phyloP scores from a whole-genome alignment of 1,140 invertebrate genomes.

The Drosophila baimaii region DNA sequence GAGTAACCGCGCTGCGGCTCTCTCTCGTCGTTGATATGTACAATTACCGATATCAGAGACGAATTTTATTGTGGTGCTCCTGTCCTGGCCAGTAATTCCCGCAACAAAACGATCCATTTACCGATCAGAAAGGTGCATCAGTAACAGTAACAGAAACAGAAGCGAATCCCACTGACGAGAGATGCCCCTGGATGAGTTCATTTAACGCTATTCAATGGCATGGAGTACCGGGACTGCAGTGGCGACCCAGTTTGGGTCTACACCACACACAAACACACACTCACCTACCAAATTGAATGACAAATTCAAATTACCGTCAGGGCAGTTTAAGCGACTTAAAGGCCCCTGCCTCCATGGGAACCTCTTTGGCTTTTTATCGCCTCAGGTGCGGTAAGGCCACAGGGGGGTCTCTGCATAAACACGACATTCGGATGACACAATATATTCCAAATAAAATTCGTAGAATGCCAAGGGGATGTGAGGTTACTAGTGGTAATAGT shows the following conservation, averaged over 20 bases:
- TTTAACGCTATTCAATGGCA: too few species aligned
- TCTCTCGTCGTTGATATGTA: constrained; percentile 2
- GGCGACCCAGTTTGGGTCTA: neutral
- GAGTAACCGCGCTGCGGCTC: neutral
- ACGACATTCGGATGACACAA: constrained; percentile 1
- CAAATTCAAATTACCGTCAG: constrained; percentile 30
- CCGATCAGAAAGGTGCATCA: constrained; percentile 1
- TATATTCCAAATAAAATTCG: neutral
- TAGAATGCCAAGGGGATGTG: neutral
- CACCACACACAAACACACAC: neutral
- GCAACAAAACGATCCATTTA: constrained; percentile 29
- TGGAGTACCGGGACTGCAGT: neutral
- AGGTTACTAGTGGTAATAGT: too few species aligned
- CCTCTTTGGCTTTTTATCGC: neutral
- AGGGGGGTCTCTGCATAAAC: neutral
- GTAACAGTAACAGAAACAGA: constrained; percentile 7
- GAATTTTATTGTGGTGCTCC: constrained; percentile 36
- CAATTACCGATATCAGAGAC: constrained; percentile 43
- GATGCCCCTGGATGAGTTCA: neutral
- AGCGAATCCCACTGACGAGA: neutral
- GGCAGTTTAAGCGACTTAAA: constrained; percentile 1
- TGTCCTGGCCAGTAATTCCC: constrained; percentile 22
- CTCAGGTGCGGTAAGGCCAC: neutral
- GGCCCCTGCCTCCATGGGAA: too few species aligned
- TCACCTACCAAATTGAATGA: constrained; percentile 17